Conservation (phyloP, 2,888 invertebrate species). For the Tipula confusa region DNA sequence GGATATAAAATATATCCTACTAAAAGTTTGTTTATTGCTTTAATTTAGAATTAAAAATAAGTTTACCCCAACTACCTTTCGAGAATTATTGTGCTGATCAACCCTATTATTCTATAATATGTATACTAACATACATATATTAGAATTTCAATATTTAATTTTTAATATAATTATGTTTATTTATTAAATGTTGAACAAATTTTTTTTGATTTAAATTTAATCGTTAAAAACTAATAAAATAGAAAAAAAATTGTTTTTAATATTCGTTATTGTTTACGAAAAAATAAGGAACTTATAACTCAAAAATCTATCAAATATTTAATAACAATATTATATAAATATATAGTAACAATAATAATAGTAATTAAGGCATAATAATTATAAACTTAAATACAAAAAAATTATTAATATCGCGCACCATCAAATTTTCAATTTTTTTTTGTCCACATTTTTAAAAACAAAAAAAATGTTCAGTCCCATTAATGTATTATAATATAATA, state of each 20-base stretch:
- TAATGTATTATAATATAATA: neutral
- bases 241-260: neutral
- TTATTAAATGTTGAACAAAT: neutral
- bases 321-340: slow-evolving; percentile 5
- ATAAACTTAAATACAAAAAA: neutral
- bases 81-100: neutral
- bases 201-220: neutral
- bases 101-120: neutral
- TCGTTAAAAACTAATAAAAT: slow-evolving; percentile 3
- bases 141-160: neutral
- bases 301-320: slow-evolving; percentile 21
- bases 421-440: neutral
- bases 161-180: slow-evolving; percentile 3
- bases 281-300: slow-evolving; percentile 7
- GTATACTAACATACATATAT: too few relatives aligned
- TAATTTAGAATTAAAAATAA: neutral
- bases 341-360: slow-evolving; percentile 20
- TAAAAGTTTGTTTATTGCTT: neutral
- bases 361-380: slow-evolving; percentile 14
- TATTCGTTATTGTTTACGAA: neutral
- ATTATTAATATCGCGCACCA: neutral
- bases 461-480: neutral
- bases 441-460: neutral
- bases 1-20: neutral
- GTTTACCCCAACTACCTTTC: neutral